These are phyloP conservation scores for Heliothis virescens DNA, from an alignment of 1,140 invertebrate species.

Conservation along the genomic window DNA sequence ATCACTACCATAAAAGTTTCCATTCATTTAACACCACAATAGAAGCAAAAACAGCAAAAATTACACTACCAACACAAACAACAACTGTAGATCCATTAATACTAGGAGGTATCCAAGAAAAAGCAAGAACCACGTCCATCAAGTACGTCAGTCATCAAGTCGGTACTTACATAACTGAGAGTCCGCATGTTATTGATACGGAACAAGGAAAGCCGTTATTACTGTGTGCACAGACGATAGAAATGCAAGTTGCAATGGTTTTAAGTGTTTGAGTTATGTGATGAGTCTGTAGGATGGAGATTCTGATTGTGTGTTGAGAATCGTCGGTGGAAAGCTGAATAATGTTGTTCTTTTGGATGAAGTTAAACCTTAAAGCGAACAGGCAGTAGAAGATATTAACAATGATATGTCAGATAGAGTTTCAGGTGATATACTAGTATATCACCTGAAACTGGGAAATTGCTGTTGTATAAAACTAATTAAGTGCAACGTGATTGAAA, in stretches of 20 bases:
- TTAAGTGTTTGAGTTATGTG: slow-evolving; percentile 9
- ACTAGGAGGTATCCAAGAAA: not conserved
- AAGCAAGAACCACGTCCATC: not conserved
- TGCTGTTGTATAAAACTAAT: no score
- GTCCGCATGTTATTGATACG: slow-evolving; percentile 37
- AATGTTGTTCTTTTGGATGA: no score
- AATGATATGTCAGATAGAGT: no score
- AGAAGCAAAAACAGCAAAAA: not conserved
- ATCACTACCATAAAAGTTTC: not conserved
- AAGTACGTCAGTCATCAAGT: slow-evolving; percentile 20
- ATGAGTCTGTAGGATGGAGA: not conserved
- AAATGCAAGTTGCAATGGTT: not conserved
- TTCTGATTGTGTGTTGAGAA: not conserved
- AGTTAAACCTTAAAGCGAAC: no score
- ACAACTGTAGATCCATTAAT: not conserved
- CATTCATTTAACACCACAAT: not conserved
- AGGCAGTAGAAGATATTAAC: no score
- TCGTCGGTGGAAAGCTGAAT: not conserved
- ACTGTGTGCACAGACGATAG: slow-evolving; percentile 20
- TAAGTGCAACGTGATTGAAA: no score
- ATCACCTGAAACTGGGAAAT: no score
- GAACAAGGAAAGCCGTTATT: slow-evolving; percentile 39
- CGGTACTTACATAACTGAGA: slow-evolving; percentile 22
- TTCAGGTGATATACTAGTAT: no score
- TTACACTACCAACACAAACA: no score